These are phyloP conservation scores for Nymphicus hollandicus DNA, from an alignment of 2,113 vertebrate species.

Conservation along the genomic window DNA sequence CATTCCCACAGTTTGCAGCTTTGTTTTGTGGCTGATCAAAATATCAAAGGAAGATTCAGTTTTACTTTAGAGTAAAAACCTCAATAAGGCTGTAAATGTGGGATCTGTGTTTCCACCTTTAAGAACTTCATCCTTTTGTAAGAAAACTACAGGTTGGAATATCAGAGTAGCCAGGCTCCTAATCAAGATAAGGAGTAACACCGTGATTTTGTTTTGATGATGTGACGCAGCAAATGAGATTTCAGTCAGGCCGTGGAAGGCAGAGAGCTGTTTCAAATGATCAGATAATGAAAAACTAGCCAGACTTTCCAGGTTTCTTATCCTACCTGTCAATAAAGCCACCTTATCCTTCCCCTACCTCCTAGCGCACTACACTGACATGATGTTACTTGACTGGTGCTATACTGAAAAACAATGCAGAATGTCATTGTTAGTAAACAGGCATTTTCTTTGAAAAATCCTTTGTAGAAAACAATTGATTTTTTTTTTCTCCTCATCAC, in stretches of 20 bases:
- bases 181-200: not conserved
- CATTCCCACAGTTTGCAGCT: not conserved
- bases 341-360: not conserved
- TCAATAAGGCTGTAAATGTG: accelerated
- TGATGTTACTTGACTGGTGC: conserved; percentile 26
- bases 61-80: not conserved
- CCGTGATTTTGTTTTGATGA: not conserved
- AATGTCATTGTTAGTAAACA: conserved; percentile 22
- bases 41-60: not conserved
- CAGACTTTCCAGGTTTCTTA: not conserved
- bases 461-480: not conserved
- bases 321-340: conserved; percentile 21
- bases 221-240: not conserved
- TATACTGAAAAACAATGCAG: not conserved
- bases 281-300: conserved; percentile 24
- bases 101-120: not conserved
- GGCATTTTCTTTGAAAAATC: not conserved
- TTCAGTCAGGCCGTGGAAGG: not conserved
- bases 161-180: not conserved
- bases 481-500: not conserved
- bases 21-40: not conserved
- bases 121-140: not conserved
- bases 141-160: not conserved
- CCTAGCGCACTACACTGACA: not conserved
- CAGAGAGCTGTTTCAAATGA: not conserved